These are phyloP conservation scores for Anneissia japonica DNA, from an alignment of 35 echinoderm and acorn worm species.

Conservation along the genomic window DNA sequence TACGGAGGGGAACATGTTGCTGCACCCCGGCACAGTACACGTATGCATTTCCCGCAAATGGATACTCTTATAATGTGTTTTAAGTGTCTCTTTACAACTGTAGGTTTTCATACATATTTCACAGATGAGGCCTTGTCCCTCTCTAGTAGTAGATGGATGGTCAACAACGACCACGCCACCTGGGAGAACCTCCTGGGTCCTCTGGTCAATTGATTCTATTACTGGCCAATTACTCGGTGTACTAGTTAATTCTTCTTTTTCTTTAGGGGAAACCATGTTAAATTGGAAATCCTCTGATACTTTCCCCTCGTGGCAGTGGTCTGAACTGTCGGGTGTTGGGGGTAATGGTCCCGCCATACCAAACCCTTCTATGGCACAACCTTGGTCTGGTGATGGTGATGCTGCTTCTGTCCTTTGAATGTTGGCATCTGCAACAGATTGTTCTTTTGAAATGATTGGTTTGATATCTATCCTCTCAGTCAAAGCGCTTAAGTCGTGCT, in stretches of 20 bases:
- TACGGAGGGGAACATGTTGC: constrained; percentile 39
- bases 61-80: constrained; percentile 33
- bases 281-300: not conserved
- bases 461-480: not conserved
- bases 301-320: not conserved
- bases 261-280: not conserved
- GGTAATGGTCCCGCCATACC: not conserved
- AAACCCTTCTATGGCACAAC: not conserved
- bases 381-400: not conserved
- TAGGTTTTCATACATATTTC: constrained; percentile 33
- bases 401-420: not conserved
- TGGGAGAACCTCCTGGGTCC: not conserved
- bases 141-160: not conserved
- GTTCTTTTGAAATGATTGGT: not conserved
- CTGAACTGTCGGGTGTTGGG: not conserved
- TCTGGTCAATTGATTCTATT: not conserved
- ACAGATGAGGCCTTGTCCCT: constrained; percentile 17
- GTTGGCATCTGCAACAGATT: no score
- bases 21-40: constrained; percentile 36
- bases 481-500: not conserved
- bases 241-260: not conserved
- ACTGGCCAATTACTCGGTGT: not conserved
- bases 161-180: not conserved
- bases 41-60: constrained; percentile 33
- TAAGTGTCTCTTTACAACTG: constrained; percentile 17